Conservation (phyloP, 2,113 vertebrate species). For the Hepsetus odoe region DNA sequence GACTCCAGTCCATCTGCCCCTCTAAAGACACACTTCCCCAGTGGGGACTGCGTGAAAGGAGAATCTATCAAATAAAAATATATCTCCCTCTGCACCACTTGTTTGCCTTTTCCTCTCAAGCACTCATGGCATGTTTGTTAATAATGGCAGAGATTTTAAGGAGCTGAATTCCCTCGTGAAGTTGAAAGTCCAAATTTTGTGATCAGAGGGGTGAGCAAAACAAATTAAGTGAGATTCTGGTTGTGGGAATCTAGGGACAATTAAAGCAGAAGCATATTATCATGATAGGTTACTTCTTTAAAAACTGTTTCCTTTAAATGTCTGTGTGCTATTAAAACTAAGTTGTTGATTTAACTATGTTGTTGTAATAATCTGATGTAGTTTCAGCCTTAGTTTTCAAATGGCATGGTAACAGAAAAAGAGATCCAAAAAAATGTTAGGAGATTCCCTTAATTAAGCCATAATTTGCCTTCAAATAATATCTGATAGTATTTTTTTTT, state of each 20-base stretch:
- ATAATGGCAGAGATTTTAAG: slow-evolving; percentile 37
- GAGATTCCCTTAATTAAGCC: too few species aligned
- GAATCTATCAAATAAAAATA: slow-evolving; percentile 48
- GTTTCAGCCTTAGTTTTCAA: too few species aligned
- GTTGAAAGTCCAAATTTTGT: slow-evolving; percentile 48
- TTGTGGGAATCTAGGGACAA: slow-evolving; percentile 1
- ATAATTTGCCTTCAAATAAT: too few species aligned
- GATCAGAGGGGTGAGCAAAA: slow-evolving; percentile 12
- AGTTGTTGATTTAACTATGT: too few species aligned
- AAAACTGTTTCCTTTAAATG: too few species aligned
- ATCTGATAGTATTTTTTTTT: background rate
- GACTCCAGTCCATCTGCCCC: slow-evolving; percentile 54
- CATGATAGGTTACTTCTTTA: background rate
- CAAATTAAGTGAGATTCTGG: slow-evolving; percentile 21
- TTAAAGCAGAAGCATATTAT: slow-evolving; percentile 15
- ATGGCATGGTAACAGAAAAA: too few species aligned
- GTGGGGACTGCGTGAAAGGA: slow-evolving; percentile 37
- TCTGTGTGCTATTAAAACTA: too few species aligned
- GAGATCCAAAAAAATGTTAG: too few species aligned
- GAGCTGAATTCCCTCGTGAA: slow-evolving; percentile 41
- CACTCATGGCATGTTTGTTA: slow-evolving; percentile 46
- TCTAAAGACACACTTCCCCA: slow-evolving; percentile 41
- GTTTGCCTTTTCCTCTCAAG: slow-evolving; percentile 48
- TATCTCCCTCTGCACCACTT: slow-evolving; percentile 53
- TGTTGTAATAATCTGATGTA: too few species aligned